Evolutionary conservation across 2,797 vertebrate species (phyloP).

Genomic region (Acrossocheilus wenchowensis): DNA sequence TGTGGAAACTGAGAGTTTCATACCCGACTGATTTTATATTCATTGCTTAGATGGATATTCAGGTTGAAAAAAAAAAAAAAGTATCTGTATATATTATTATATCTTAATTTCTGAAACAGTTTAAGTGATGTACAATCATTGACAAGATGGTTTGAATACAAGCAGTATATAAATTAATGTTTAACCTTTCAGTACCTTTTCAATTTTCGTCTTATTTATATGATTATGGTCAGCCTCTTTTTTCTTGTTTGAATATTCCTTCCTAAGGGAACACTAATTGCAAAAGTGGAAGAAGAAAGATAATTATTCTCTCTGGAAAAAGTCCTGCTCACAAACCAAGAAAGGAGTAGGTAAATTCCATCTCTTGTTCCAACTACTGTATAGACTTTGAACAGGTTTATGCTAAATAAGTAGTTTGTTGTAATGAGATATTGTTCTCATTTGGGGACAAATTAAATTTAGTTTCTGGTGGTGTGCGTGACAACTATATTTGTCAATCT

Average conservation of each 20-base stretch:
- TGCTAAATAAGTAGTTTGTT: not conserved
- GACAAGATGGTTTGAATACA: not conserved
- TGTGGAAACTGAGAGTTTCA: not conserved
- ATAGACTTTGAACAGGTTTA: not conserved
- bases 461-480: not conserved
- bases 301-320: slow-evolving; percentile 4
- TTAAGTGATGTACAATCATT: not conserved
- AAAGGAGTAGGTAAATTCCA: not conserved
- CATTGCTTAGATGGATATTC: not conserved
- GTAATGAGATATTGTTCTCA: not conserved
- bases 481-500: not conserved
- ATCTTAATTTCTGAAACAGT: not conserved
- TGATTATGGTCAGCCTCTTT: not conserved
- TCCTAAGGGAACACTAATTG: not conserved
- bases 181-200: not conserved
- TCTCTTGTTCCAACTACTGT: not conserved
- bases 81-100: not conserved
- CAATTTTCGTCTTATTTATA: not conserved
- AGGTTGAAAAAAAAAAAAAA: not conserved
- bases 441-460: not conserved
- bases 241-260: not conserved
- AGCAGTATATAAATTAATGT: not conserved
- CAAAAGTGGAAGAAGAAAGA: not conserved
- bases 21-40: not conserved
- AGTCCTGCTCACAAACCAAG: not conserved